Evolutionary conservation across 2,888 invertebrate genomes (phyloP).

Genomic region (Chrysodeixis includens): DNA sequence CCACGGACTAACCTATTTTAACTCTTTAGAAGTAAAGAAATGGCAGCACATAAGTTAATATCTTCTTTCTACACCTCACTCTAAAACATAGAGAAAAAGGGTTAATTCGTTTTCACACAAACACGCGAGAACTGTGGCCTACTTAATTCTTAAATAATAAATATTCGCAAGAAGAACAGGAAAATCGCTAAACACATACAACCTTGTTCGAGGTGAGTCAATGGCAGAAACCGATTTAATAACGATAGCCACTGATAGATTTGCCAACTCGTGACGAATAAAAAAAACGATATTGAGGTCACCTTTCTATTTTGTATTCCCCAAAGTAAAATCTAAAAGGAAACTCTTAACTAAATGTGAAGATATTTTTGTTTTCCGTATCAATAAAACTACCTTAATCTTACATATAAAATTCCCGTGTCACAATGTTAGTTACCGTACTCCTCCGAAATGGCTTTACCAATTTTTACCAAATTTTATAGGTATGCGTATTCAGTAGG

Average conservation of each 20-base stretch:
- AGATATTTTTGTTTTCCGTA: no score
- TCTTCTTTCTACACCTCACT: background rate
- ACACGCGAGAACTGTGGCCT: background rate
- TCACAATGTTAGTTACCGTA: no score
- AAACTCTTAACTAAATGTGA: background rate
- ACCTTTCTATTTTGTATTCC: slow-evolving; percentile 4
- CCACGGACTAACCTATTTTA: no score
- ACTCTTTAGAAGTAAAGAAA: no score
- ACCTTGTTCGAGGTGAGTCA: slow-evolving; percentile 40
- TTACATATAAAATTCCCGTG: no score
- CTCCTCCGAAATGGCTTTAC: no score
- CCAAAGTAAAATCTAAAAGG: background rate
- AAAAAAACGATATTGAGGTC: background rate
- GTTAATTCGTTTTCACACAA: background rate
- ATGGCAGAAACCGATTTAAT: slow-evolving; percentile 29
- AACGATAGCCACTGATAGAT: slow-evolving; percentile 20
- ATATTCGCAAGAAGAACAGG: slow-evolving; percentile 28
- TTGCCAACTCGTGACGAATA: background rate
- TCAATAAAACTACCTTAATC: no score
- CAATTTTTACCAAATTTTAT: no score
- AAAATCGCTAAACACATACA: slow-evolving; percentile 28
- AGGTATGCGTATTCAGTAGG: no score
- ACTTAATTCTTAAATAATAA: slow-evolving; percentile 15
- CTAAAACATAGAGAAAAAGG: background rate
- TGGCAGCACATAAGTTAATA: background rate